Evolutionary conservation across 2,888 invertebrate species (phyloP), one percentile per base, ranked within the genome.

Genomic region (Drosophila sordidapex): DNA sequence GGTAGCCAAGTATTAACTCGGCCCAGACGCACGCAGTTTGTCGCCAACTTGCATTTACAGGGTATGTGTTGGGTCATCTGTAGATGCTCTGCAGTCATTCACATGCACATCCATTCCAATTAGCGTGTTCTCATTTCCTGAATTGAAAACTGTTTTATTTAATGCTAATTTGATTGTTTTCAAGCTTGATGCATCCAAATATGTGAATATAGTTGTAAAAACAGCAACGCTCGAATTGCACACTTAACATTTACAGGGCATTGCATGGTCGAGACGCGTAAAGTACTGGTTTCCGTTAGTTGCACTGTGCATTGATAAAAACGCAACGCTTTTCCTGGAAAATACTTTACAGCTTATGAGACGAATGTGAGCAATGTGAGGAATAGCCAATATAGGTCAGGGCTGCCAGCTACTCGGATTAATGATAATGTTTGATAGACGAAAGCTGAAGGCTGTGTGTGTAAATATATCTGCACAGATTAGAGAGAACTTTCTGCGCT

Each of bases 1-100:
- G 33, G 29, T 38, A 38, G 69, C 69, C 69, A 43, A 43, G 36
- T 38, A 25, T 57, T 40, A 40, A 35, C 35, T 31, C 31, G 63
- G 36, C 35, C 21, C 27, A 36, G 18, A 61, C 40, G 36, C 21
- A 46, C 31, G 31, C 31, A 52, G 13, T 10, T 35, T n/a, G 13
- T 18, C 40, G 18, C 3, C n/a, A 21, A 4, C 25, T 2, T 11
- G 18, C 27, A 33, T 0, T 13, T 13, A 33, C 18, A 18, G 21
- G 10, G 13, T 21, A n/a, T 33, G 33, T 4, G 33, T 11, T 11
- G 0, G 4, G 33, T 10, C 33, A 11, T 11, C 11, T 15, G 21
- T 18, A 27, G 1, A 53, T 53, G 35, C 70, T 48, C 70, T 29
- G n/a, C 15, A 40, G 0, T 43, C 21, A 43, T 1, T 43, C 5